Percentiles rank a stretch among this genome's conserved stretches.
These are phyloP conservation scores for Tautogolabrus adspersus DNA, from an alignment of 2,113 vertebrate genomes.

Conservation along the genomic window DNA sequence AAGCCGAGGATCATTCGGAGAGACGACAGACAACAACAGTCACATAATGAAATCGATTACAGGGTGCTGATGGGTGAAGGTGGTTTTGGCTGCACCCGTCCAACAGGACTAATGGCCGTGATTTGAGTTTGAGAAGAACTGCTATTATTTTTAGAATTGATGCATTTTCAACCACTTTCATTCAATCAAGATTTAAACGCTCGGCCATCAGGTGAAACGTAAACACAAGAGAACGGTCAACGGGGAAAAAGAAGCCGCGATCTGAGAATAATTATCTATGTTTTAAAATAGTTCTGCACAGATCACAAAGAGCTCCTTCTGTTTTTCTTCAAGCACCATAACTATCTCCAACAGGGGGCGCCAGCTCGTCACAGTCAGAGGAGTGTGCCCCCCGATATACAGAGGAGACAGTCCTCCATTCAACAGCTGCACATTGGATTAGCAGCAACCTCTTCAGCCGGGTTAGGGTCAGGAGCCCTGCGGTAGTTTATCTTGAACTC, in stretches of 20 bases:
- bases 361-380: too few relatives aligned
- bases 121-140: slow-evolving; percentile 29
- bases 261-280: not conserved
- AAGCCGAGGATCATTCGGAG: not conserved
- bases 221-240: not conserved
- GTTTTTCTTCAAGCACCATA: too few relatives aligned
- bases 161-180: slow-evolving; percentile 4
- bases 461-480: too few relatives aligned
- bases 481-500: too few relatives aligned
- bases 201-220: not conserved
- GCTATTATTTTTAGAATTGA: slow-evolving; percentile 18
- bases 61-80: slow-evolving; percentile 30
- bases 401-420: too few relatives aligned
- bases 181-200: not conserved
- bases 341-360: too few relatives aligned
- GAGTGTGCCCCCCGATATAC: too few relatives aligned
- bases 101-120: slow-evolving; percentile 13
- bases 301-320: too few relatives aligned
- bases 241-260: not conserved
- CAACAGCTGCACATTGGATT: too few relatives aligned
- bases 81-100: slow-evolving; percentile 10
- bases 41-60: slow-evolving; percentile 45
- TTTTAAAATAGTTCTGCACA: too few relatives aligned
- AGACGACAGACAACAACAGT: slow-evolving; percentile 16
- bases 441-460: too few relatives aligned